phyloP scores from a whole-genome alignment of 2,888 invertebrate species.

The Gerris lacustris region DNA sequence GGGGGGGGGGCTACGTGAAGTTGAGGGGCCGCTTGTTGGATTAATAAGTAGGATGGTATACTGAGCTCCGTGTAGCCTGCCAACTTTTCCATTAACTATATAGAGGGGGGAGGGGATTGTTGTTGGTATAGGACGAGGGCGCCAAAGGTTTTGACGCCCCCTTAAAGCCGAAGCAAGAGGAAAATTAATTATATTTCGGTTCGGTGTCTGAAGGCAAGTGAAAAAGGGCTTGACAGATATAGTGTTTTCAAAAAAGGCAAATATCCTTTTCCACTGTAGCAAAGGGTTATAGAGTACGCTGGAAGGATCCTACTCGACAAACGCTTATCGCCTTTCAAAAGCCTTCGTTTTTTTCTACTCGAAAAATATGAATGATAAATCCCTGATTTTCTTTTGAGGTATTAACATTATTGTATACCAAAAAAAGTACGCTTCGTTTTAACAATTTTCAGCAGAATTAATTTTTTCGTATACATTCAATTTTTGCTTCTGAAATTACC shows the following conservation, averaged over 20 bases:
- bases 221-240: no score
- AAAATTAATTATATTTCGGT: slow-evolving; percentile 2
- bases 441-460: no score
- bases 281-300: neutral
- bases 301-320: no score
- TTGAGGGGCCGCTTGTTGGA: neutral
- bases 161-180: neutral
- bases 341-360: no score
- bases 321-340: no score
- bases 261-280: neutral
- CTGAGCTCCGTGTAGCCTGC: neutral
- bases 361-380: no score
- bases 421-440: no score
- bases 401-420: no score
- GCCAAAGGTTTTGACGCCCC: neutral
- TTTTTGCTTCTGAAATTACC: no score
- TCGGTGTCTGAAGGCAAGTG: neutral
- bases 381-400: no score
- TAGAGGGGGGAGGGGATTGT: neutral
- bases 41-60: slow-evolving; percentile 1
- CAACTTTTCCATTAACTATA: slow-evolving; percentile 5
- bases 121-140: neutral
- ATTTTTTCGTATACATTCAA: no score
- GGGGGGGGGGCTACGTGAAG: neutral
- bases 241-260: neutral